phyloP scores from a whole-genome alignment of 2,113 vertebrate genomes.

The Rhynchomys soricoides region DNA sequence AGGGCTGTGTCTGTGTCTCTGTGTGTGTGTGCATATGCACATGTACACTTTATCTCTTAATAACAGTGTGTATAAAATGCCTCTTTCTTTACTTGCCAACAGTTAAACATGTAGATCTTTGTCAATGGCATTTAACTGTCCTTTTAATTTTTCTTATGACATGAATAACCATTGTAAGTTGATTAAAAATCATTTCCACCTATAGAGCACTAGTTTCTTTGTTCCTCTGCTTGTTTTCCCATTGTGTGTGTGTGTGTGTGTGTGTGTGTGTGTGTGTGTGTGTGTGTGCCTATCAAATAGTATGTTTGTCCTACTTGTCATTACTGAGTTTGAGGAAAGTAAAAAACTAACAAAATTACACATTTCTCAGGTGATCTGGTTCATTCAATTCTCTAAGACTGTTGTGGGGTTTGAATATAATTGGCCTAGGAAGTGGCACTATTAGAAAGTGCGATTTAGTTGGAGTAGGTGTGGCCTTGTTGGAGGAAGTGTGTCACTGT shows the following conservation, averaged over 20 bases:
- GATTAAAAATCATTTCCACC: background rate
- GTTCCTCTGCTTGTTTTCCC: background rate
- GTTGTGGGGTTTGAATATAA: too few relatives aligned
- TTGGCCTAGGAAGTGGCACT: too few relatives aligned
- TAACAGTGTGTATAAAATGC: background rate
- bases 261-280: too few relatives aligned
- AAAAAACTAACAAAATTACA: background rate
- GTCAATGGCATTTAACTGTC: background rate
- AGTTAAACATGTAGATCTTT: background rate
- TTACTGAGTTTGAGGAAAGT: background rate
- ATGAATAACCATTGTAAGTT: background rate
- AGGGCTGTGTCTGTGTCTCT: background rate
- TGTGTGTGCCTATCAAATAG: background rate
- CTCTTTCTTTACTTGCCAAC: background rate
- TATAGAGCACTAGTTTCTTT: background rate
- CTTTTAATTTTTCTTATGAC: background rate
- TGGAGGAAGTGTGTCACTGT: too few relatives aligned
- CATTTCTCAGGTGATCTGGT: background rate
- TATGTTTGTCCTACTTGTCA: background rate
- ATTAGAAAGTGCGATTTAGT: too few relatives aligned
- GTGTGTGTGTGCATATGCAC: background rate
- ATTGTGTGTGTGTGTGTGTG: too few relatives aligned
- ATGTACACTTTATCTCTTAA: too few relatives aligned
- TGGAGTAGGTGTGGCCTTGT: too few relatives aligned
- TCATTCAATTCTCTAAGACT: background rate